Base-by-base conservation (phyloP, 1,140 invertebrate genomes). In the Lithobius niger region DNA sequence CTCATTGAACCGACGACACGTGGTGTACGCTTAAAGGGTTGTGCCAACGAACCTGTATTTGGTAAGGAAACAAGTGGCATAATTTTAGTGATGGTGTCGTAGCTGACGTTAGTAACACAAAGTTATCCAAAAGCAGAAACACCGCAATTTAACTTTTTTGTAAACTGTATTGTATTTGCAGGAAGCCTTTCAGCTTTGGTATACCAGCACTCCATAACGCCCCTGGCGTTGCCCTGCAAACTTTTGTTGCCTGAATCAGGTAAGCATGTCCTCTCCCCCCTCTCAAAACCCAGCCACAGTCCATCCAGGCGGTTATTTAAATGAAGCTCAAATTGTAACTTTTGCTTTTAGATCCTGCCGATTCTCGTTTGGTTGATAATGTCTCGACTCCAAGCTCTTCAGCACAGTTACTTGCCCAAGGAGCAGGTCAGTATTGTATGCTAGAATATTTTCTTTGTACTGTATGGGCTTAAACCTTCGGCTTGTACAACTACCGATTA, bases 151-250 rank as follows among this genome's bases (percentile, higher is more conserved):
- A n/a, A n/a, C n/a, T n/a, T 50, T 57, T 57, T 53, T 31, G 3
- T 21, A 55, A 57, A 43, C 25, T 53, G 13, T 56, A 58, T 47
- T 53, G 55, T 59, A 57, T 61, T 62, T 67, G 31, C 65, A 77
- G 76, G 78, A 61, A 96, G 90, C 27, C 75, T 99, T 10, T 93
- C 93, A 2, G 94, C 95, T 1, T 74, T 99, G 45, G 91, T 99
- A 47, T 98, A 99, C 71, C 95, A 98, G 67, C 96, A 99, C 75
- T 94, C 93, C 19, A 82, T 98, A 3, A 97, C 92, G 61, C 85
- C 88, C 21, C 77, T 99, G 66, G 94, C 95, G 4, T 69, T 99
- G 60, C 96, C 96, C 1, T 90, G 86, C 65, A 83, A 86, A 60
- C 75, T 99, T 13, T 71, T 85, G 45, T 73, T 99, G 47, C 95